A percentile compares a stretch with the other conserved stretches of the same genome.
Evolutionary conservation across 2,113 vertebrate species (phyloP).

Genomic region (Cynoglossus semilaevis): DNA sequence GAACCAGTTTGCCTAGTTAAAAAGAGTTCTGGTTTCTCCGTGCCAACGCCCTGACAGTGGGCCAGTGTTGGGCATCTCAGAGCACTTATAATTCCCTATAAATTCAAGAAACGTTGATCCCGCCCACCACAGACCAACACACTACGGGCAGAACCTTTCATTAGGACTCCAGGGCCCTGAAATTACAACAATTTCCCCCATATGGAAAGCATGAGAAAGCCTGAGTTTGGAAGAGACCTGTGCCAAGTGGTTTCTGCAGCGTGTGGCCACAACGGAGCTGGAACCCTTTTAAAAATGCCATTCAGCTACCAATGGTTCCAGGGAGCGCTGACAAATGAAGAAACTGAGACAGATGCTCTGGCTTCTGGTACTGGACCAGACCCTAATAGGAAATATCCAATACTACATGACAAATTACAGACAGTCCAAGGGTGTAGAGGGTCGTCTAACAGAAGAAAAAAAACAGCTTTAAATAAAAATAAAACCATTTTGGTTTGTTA

Average conservation of each 20-base stretch:
- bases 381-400: constrained; percentile 49
- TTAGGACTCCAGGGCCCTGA: constrained; percentile 69
- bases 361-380: constrained; percentile 40
- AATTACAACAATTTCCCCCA: constrained; percentile 71
- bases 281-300: constrained; percentile 62
- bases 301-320: constrained; percentile 50
- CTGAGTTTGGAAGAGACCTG: constrained; percentile 59
- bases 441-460: constrained; percentile 22
- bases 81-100: constrained; percentile 63
- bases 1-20: constrained; percentile 55
- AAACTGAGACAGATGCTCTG: constrained; percentile 59
- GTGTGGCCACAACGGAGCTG: constrained; percentile 65
- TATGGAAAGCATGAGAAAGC: constrained; percentile 72
- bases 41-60: constrained; percentile 68
- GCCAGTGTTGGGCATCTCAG: constrained; percentile 57
- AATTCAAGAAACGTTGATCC: constrained; percentile 66
- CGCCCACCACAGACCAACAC: constrained; percentile 73
- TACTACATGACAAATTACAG: constrained; percentile 15
- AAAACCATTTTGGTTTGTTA: neutral
- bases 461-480: neutral
- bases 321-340: constrained; percentile 42
- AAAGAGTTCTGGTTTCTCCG: constrained; percentile 53
- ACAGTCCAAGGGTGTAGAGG: constrained; percentile 8
- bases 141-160: constrained; percentile 72
- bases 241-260: constrained; percentile 63